A percentile compares a stretch with the other conserved stretches of the same genome.
Conservation (phyloP, 1,140 invertebrate genomes). For the Pseudomyrmex concolor region DNA sequence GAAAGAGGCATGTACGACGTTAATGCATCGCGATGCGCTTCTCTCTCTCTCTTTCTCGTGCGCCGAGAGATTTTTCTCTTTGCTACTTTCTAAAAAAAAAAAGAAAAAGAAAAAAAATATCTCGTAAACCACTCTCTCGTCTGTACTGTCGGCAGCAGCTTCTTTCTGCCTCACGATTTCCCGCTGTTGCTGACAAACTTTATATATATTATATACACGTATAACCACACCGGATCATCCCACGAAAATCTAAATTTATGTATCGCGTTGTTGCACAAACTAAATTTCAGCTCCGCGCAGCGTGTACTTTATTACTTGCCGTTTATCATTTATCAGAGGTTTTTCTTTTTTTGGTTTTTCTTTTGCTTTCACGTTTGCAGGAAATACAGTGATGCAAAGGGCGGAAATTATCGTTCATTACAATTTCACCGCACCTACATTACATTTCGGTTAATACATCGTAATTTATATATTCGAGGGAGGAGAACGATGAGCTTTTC, state of each 20-base stretch:
- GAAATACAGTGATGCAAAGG: too few relatives aligned
- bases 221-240: background rate
- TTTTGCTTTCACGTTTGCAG: too few relatives aligned
- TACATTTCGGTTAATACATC: background rate
- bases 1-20: background rate
- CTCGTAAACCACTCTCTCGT: background rate
- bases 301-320: background rate
- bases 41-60: conserved; percentile 7
- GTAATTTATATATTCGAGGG: background rate
- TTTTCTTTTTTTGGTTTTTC: background rate
- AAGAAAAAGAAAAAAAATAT: conserved; percentile 7
- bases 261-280: background rate
- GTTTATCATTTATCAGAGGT: background rate
- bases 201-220: too few relatives aligned
- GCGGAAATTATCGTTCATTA: too few relatives aligned
- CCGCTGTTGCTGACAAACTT: conserved; percentile 59
- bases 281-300: background rate
- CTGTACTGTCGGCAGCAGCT: conserved; percentile 34
- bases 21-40: background rate
- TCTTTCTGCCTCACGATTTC: conserved; percentile 55
- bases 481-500: background rate
- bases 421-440: background rate
- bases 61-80: conserved; percentile 27
- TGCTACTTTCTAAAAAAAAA: background rate
- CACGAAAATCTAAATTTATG: conserved; percentile 29